phyloP scores from a whole-genome alignment of 2,888 invertebrate species.

The Catocala fraxini region DNA sequence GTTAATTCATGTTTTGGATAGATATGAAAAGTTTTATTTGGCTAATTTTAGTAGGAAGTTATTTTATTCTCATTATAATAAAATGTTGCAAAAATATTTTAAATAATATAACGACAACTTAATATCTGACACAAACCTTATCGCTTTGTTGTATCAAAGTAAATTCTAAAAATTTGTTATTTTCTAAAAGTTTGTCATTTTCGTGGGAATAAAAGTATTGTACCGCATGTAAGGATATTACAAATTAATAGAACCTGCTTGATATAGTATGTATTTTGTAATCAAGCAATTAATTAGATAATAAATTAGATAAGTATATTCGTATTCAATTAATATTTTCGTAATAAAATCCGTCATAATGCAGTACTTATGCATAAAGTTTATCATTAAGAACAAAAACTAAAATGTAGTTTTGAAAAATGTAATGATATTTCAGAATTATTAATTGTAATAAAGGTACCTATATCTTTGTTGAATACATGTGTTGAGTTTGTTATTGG shows the following conservation, averaged over 20 bases:
- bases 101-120: too few species aligned
- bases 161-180: neutral
- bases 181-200: neutral
- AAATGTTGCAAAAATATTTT: too few species aligned
- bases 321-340: constrained; percentile 50
- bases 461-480: constrained; percentile 7
- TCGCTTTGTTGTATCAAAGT: neutral
- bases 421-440: too few species aligned
- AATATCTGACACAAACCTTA: neutral
- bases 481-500: constrained; percentile 17
- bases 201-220: neutral
- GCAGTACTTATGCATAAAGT: constrained; percentile 25
- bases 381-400: constrained; percentile 11
- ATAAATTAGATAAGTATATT: constrained; percentile 38
- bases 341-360: constrained; percentile 31
- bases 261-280: constrained; percentile 40
- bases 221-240: neutral
- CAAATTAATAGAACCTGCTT: constrained; percentile 25
- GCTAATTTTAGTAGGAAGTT: too few species aligned
- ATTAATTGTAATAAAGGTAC: neutral
- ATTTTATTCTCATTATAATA: too few species aligned
- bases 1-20: too few species aligned
- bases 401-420: constrained; percentile 17
- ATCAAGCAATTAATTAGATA: constrained; percentile 56
- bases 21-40: too few species aligned